Evolutionary conservation across 2,888 invertebrate species (phyloP), one percentile per base, ranked within the genome.

Genomic region (Phoenoteleia sp.): DNA sequence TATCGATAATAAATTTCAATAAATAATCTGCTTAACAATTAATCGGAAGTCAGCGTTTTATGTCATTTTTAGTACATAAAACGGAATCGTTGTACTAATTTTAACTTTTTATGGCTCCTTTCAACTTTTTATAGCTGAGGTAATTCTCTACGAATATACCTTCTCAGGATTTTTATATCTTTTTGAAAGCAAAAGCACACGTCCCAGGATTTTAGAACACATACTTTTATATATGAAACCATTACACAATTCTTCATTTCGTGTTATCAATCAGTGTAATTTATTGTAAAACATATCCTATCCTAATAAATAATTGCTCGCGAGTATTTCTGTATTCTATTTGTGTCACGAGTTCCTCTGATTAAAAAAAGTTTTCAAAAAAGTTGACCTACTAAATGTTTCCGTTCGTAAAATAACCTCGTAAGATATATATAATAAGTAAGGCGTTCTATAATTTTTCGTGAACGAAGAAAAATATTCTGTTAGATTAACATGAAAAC

Each of bases 61-160:
- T 71, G 56, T 64, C 54, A 56, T 56, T 80, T 80, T 80, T 80
- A 71, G 42, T 71, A 56, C 29, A 54, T 64, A 54, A 80, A 71
- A 64, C 47, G 56, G 36, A 71, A 66, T 80, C 39, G 49, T 64
- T 45, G 64, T 52, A 69, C 71, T 80, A 71, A 80, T 72, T 72
- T 72, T 64, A 72, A 80, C 64, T 80, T 80, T 71, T 80, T 69
- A 80, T 56, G 29, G 25, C 60, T 71, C 33, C 56, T 56, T 72
- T 64, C 64, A 72, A 64, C 80, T 64, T 80, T 71, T 80, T 79
- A 79, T 71, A 62, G 29, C 79, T 42, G 29, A 71, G 29, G 60
- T 60, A 58, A 77, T 77, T 69, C 36, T 69, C 77, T 47, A 47
- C 45, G 56, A 76, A 77, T 77, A 75, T 56, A 62, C 60, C 42